phyloP scores from a whole-genome alignment of 2,113 vertebrate genomes.

The Phasianus colchicus region DNA sequence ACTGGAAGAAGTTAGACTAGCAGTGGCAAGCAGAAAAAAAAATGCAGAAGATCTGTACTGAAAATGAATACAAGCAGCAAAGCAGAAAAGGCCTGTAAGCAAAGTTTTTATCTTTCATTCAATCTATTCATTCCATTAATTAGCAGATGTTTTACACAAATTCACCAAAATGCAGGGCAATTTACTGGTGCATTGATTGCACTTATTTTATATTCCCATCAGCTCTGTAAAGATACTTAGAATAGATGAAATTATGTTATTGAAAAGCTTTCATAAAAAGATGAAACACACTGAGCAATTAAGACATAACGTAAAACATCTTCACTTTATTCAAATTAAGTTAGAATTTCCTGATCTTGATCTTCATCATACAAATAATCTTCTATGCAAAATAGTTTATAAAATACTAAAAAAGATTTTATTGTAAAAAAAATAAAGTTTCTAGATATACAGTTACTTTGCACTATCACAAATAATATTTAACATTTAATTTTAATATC shows the following conservation, averaged over 20 bases:
- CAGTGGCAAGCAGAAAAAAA: not conserved
- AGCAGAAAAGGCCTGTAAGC: not conserved
- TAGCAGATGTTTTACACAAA: not conserved
- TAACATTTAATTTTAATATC: not conserved
- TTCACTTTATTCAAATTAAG: slow-evolving; percentile 73
- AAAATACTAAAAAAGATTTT: slow-evolving; percentile 60
- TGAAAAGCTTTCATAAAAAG: not conserved
- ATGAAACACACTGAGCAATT: not conserved
- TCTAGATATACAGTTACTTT: slow-evolving; percentile 53
- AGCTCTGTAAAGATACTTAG: not conserved
- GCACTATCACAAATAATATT: slow-evolving; percentile 36
- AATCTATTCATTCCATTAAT: not conserved
- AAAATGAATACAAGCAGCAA: not conserved
- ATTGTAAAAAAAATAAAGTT: slow-evolving; percentile 74
- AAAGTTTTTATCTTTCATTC: not conserved
- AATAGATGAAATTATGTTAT: not conserved
- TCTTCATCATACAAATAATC: slow-evolving; percentile 69
- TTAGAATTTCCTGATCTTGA: slow-evolving; percentile 5
- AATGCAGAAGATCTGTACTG: not conserved
- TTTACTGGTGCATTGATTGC: not conserved
- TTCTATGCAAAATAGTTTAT: slow-evolving; percentile 74
- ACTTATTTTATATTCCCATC: not conserved
- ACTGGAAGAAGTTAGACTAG: not conserved
- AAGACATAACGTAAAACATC: not conserved
- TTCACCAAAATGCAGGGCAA: not conserved